Conservation (phyloP, 2,888 invertebrate species). For the Teleogryllus oceanicus region DNA sequence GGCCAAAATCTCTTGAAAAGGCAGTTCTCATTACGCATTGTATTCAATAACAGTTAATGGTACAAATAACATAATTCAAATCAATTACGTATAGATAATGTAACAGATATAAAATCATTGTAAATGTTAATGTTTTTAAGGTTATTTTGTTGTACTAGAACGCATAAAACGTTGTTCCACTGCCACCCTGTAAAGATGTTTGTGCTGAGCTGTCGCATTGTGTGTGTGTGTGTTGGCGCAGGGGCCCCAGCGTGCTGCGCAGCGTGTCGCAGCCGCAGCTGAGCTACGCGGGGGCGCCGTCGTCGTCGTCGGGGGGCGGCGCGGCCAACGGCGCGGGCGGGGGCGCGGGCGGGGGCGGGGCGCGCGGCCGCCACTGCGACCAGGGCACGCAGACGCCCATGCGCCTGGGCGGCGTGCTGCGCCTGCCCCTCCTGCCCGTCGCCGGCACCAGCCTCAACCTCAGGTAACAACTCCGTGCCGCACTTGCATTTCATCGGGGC, state of each 20-base stretch:
- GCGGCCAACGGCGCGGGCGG: conserved; percentile 35
- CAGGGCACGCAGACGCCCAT: conserved; percentile 70
- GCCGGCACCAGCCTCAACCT: conserved; percentile 60
- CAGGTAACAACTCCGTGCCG: conserved; percentile 45
- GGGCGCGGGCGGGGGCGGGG: conserved; percentile 30
- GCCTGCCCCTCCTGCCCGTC: conserved; percentile 57
- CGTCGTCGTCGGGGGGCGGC: conserved; percentile 36
- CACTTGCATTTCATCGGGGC: accelerated
- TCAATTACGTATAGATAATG: too few species aligned
- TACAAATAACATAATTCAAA: too few species aligned
- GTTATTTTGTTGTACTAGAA: too few species aligned
- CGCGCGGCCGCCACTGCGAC: conserved; percentile 52
- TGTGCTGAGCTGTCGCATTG: too few species aligned
- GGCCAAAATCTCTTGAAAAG: too few species aligned
- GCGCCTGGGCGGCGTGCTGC: conserved; percentile 62
- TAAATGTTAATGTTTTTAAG: too few species aligned
- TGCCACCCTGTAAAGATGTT: too few species aligned
- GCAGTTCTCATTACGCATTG: too few species aligned
- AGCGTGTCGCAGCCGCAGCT: conserved; percentile 58
- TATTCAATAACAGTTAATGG: too few species aligned
- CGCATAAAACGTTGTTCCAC: too few species aligned
- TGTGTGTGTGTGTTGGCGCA: background rate
- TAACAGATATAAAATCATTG: too few species aligned
- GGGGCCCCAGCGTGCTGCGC: conserved; percentile 50
- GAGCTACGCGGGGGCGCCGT: conserved; percentile 51